These are phyloP conservation scores for Apus apus DNA, from an alignment of 2,113 vertebrate species.

Conservation along the genomic window DNA sequence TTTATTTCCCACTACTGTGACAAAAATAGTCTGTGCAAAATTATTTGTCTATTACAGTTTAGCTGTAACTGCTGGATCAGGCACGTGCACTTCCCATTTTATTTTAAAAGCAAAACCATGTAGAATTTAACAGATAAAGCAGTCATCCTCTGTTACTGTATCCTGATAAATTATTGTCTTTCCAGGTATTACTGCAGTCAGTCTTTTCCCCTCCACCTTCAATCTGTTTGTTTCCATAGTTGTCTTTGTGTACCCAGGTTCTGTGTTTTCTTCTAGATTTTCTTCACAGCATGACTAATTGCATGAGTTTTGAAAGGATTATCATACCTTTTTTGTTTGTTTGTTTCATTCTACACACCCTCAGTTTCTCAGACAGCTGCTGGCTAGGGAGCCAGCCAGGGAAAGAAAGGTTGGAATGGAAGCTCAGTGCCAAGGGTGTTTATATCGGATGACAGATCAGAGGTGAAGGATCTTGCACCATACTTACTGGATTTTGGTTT, in stretches of 20 bases:
- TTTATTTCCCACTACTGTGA: background rate
- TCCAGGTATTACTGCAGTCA: background rate
- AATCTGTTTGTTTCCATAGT: background rate
- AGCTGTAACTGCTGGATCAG: background rate
- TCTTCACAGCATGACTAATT: background rate
- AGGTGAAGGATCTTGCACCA: background rate
- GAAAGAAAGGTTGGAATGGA: background rate
- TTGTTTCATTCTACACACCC: background rate
- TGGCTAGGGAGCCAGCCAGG: background rate
- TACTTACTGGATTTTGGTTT: background rate
- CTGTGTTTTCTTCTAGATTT: background rate
- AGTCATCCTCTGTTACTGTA: background rate
- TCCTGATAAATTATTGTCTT: background rate
- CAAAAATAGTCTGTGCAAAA: background rate
- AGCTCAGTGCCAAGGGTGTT: rapidly evolving
- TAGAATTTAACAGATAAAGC: background rate
- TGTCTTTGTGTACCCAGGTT: background rate
- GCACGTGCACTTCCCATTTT: background rate
- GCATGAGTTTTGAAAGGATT: background rate
- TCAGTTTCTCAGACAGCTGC: background rate
- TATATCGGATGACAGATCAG: background rate
- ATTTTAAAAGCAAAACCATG: background rate
- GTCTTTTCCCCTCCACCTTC: background rate
- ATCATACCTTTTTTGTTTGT: rapidly evolving
- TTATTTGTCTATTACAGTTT: background rate